phyloP scores from a whole-genome alignment of 2,797 vertebrate genomes.

The Sebastolobus alascanus region DNA sequence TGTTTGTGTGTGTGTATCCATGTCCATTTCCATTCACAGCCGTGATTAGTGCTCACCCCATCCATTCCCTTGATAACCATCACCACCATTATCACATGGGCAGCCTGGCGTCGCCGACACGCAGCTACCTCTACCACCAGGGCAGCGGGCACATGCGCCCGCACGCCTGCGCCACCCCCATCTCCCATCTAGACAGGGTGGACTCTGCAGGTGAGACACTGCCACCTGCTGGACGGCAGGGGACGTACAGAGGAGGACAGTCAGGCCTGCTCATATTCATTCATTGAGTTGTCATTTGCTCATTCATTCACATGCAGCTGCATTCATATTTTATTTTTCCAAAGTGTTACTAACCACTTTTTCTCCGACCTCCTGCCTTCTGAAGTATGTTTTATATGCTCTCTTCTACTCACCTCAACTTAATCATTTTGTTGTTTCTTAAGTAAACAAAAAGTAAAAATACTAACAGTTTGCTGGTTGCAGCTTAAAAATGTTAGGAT shows the following conservation, averaged over 20 bases:
- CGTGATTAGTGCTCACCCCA: conserved; percentile 99
- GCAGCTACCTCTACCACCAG: conserved; percentile 95
- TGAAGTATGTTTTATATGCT: neutral
- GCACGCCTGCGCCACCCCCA: conserved; percentile 89
- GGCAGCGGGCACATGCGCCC: conserved; percentile 83
- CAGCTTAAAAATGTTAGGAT: neutral
- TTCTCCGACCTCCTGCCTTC: neutral
- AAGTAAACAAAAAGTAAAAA: neutral
- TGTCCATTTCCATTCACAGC: conserved; percentile 94
- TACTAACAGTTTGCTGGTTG: neutral
- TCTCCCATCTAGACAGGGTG: conserved; percentile 97
- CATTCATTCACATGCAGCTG: conserved; percentile 24
- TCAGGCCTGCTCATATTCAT: conserved; percentile 20
- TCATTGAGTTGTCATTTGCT: conserved; percentile 22
- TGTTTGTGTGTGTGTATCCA: conserved; percentile 79
- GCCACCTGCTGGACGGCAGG: conserved; percentile 62
- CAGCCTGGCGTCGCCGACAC: conserved; percentile 94
- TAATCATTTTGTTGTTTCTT: neutral
- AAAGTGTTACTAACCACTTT: conserved; percentile 22
- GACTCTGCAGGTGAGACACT: conserved; percentile 95
- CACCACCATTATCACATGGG: conserved; percentile 99
- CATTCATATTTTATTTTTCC: conserved; percentile 23
- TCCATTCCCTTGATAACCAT: conserved; percentile 99
- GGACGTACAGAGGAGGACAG: neutral
- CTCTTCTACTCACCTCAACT: neutral